phyloP scores from a whole-genome alignment of 2,113 vertebrate species.

The Argyrosomus japonicus region DNA sequence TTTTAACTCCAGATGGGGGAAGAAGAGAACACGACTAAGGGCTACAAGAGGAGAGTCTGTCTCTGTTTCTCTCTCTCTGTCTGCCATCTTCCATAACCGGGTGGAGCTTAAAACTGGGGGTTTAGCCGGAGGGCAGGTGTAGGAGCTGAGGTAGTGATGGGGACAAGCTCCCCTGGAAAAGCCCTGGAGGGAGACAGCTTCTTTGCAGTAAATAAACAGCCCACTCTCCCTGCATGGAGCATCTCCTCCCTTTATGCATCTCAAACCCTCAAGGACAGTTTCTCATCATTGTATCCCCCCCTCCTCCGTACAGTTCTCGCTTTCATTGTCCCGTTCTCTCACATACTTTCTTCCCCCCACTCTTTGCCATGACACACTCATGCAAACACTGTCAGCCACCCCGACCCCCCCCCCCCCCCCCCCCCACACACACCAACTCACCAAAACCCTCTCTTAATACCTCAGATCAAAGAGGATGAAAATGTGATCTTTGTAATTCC shows the following conservation, averaged over 20 bases:
- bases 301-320: not conserved
- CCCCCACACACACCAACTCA: conserved; percentile 35
- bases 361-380: conserved; percentile 57
- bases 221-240: conserved; percentile 73
- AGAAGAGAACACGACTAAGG: conserved; percentile 53
- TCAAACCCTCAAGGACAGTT: conserved; percentile 77
- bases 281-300: conserved; percentile 42
- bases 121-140: conserved; percentile 65
- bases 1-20: conserved; percentile 59
- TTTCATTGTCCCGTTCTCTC: conserved; percentile 39
- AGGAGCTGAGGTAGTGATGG: conserved; percentile 72
- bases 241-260: conserved; percentile 61
- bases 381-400: conserved; percentile 52
- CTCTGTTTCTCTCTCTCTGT: conserved; percentile 17
- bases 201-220: conserved; percentile 82
- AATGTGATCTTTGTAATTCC: conserved; percentile 79
- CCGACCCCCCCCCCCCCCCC: conserved; percentile 5
- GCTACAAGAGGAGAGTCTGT: conserved; percentile 40
- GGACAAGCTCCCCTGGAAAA: conserved; percentile 70
- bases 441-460: conserved; percentile 57
- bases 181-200: conserved; percentile 69
- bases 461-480: conserved; percentile 76
- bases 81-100: conserved; percentile 36
- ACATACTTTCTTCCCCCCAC: conserved; percentile 15
- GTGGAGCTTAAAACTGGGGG: conserved; percentile 57